Conservation (phyloP, 2,113 vertebrate genomes). For the Isichthys henryi region DNA sequence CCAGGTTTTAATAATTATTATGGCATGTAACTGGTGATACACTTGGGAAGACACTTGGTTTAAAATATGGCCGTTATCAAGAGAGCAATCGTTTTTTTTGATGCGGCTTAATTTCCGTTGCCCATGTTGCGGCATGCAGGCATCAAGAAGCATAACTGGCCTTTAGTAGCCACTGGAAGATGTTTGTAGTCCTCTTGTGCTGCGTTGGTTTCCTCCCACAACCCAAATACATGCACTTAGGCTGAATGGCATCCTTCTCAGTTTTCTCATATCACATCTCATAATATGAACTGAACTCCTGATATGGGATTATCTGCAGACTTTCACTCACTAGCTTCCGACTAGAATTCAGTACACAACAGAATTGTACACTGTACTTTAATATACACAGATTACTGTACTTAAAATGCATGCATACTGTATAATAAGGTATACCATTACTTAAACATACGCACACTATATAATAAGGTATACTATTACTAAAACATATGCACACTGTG, state of each 20-base stretch:
- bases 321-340: background rate
- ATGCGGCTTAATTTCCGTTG: background rate
- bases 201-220: background rate
- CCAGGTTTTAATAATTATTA: background rate
- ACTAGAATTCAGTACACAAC: background rate
- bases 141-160: background rate
- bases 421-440: too few relatives aligned
- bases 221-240: background rate
- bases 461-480: too few relatives aligned
- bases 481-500: too few relatives aligned
- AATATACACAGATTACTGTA: background rate
- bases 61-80: background rate
- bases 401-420: background rate
- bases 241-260: background rate
- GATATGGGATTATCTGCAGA: background rate
- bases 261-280: background rate
- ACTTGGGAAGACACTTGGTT: background rate
- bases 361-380: background rate
- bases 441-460: too few relatives aligned
- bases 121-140: background rate
- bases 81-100: background rate
- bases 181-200: background rate
- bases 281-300: background rate
- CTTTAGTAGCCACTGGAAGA: background rate
- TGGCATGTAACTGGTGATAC: background rate